Percentiles rank a stretch among this genome's conserved stretches.
Evolutionary conservation across 2,113 vertebrate species (phyloP).

Genomic region (Rostratula benghalensis): DNA sequence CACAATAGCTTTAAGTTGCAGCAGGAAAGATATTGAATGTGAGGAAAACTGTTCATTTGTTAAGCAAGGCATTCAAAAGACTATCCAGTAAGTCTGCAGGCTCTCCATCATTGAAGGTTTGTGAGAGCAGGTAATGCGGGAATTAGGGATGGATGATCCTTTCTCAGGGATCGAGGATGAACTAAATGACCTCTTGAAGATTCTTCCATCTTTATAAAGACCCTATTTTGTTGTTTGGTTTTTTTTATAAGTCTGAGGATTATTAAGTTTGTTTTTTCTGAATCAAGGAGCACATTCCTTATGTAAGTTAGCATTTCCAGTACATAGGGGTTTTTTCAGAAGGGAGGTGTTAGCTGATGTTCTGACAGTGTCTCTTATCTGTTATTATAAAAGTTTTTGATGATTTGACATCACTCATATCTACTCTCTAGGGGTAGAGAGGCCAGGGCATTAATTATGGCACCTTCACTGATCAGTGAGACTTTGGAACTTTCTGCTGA

Average conservation of each 20-base stretch:
- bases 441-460: not conserved
- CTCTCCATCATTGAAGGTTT: not conserved
- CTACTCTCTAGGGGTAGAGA: not conserved
- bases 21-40: not conserved
- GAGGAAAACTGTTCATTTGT: not conserved
- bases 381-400: not conserved
- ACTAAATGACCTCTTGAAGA: not conserved
- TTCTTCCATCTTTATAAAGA: not conserved
- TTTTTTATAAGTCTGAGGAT: not conserved
- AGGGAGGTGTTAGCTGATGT: not conserved
- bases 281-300: not conserved
- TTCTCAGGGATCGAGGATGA: not conserved
- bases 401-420: not conserved
- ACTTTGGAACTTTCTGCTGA: not conserved
- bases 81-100: not conserved
- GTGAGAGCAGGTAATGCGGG: not conserved
- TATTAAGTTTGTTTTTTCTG: not conserved
- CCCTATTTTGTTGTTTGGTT: rapidly evolving
- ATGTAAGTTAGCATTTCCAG: not conserved
- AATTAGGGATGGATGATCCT: not conserved
- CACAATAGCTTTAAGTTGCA: not conserved
- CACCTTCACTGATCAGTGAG: not conserved
- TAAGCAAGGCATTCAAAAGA: not conserved
- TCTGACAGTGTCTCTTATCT: rapidly evolving
- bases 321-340: not conserved